phyloP scores from a whole-genome alignment of 2,113 vertebrate genomes.

The Taurulus bubalis region DNA sequence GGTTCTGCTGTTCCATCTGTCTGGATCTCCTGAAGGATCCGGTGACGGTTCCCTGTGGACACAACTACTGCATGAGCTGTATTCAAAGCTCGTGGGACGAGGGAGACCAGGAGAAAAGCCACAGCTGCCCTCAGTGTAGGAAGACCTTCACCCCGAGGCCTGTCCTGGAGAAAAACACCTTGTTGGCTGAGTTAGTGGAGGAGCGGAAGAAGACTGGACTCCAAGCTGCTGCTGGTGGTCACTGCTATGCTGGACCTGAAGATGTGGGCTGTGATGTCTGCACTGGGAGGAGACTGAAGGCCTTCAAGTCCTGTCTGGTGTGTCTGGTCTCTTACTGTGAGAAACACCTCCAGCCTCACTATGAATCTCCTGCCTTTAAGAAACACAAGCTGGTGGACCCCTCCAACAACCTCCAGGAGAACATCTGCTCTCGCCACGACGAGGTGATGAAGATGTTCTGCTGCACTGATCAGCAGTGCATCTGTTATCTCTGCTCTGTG shows the following conservation, averaged over 20 bases:
- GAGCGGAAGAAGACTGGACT: constrained; percentile 4
- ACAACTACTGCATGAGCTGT: constrained; percentile 11
- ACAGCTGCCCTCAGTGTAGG: constrained; percentile 41
- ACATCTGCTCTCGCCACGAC: constrained; percentile 19
- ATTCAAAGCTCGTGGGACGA: constrained; percentile 2
- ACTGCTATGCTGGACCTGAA: constrained; percentile 20
- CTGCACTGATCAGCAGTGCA: not conserved
- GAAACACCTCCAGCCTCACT: too few relatives aligned
- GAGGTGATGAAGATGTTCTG: constrained; percentile 43
- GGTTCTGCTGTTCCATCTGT: constrained; percentile 22
- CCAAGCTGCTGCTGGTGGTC: not conserved
- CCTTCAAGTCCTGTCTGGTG: too few relatives aligned
- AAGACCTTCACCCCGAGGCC: not conserved
- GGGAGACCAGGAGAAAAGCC: not conserved
- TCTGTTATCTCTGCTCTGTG: not conserved
- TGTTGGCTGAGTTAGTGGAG: constrained; percentile 28
- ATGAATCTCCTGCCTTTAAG: too few relatives aligned
- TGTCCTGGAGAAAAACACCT: not conserved
- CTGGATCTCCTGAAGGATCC: constrained; percentile 41
- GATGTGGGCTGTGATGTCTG: too few relatives aligned
- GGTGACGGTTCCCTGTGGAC: constrained; percentile 18
- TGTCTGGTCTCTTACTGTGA: too few relatives aligned
- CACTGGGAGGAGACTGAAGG: too few relatives aligned
- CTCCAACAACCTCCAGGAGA: not conserved
- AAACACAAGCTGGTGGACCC: not conserved